Conservation (phyloP, 1,140 invertebrate species). For the Frieseomelitta varia region DNA sequence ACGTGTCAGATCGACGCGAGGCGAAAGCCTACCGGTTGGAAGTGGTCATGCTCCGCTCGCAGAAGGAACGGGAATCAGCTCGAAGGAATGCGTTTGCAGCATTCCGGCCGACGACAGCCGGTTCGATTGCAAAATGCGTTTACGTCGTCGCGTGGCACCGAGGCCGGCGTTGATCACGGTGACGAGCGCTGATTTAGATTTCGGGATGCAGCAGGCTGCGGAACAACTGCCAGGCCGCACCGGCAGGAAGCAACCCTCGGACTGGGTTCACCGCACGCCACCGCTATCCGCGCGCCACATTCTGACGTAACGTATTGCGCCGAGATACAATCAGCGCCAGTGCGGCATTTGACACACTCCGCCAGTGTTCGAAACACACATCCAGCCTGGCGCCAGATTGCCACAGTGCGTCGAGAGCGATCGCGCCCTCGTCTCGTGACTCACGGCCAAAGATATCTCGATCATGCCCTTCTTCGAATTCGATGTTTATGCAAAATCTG, state of each 20-base stretch:
- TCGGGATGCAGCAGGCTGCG: slow-evolving; percentile 14
- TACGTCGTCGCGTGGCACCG: not conserved
- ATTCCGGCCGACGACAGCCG: not conserved
- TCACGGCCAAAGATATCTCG: not conserved
- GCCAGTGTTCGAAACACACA: slow-evolving; percentile 8
- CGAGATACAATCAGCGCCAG: slow-evolving; percentile 56
- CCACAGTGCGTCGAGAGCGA: slow-evolving; percentile 8
- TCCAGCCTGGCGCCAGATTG: not conserved
- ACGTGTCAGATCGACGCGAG: too few species aligned
- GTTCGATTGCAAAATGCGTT: slow-evolving; percentile 32
- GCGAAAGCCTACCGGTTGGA: too few species aligned
- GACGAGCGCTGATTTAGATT: slow-evolving; percentile 57
- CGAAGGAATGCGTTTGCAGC: too few species aligned
- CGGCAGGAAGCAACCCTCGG: slow-evolving; percentile 49
- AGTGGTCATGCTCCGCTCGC: too few species aligned
- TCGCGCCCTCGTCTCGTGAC: not conserved
- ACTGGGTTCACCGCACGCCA: slow-evolving; percentile 47
- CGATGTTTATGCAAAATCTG: too few species aligned
- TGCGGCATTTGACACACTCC: slow-evolving; percentile 50
- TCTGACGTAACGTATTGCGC: slow-evolving; percentile 55
- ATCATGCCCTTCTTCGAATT: not conserved
- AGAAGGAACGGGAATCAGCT: too few species aligned
- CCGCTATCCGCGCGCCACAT: slow-evolving; percentile 45
- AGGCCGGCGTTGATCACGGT: slow-evolving; percentile 35
- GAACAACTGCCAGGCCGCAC: slow-evolving; percentile 52